Conservation (phyloP, 2,113 vertebrate species). For the Dolichallabes microphthalmus region DNA sequence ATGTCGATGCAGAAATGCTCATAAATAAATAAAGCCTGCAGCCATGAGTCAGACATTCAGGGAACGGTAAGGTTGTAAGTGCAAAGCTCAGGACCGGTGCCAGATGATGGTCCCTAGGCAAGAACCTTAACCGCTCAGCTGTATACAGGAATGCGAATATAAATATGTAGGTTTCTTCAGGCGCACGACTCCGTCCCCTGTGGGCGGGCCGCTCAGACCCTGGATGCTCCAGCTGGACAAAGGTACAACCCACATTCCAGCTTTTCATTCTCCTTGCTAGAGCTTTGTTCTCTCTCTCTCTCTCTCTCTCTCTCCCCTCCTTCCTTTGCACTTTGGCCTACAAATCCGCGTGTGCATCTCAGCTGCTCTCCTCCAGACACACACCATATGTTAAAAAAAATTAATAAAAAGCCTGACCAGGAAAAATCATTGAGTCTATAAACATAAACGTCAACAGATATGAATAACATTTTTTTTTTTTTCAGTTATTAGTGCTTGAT, state of each 20-base stretch:
- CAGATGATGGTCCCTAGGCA: neutral
- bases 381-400: constrained; percentile 60
- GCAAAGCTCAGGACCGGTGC: neutral
- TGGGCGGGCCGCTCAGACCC: constrained; percentile 6
- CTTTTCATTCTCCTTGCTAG: neutral
- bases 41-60: neutral
- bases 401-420: constrained; percentile 60
- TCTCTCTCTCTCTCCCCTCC: constrained; percentile 7
- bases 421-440: neutral
- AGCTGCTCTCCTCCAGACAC: constrained; percentile 49
- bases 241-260: constrained; percentile 33
- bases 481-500: neutral
- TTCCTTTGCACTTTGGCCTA: constrained; percentile 38
- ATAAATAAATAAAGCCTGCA: neutral
- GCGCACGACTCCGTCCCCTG: neutral
- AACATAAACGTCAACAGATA: neutral
- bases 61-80: neutral
- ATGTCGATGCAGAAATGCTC: neutral
- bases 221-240: constrained; percentile 43
- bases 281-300: neutral
- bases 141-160: neutral
- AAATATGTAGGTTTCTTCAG: constrained; percentile 32
- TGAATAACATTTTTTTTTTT: too few relatives aligned
- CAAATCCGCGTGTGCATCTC: constrained; percentile 54
- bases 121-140: neutral